These are phyloP conservation scores for Pheucticus melanocephalus DNA, from an alignment of 2,113 vertebrate genomes.

Conservation along the genomic window DNA sequence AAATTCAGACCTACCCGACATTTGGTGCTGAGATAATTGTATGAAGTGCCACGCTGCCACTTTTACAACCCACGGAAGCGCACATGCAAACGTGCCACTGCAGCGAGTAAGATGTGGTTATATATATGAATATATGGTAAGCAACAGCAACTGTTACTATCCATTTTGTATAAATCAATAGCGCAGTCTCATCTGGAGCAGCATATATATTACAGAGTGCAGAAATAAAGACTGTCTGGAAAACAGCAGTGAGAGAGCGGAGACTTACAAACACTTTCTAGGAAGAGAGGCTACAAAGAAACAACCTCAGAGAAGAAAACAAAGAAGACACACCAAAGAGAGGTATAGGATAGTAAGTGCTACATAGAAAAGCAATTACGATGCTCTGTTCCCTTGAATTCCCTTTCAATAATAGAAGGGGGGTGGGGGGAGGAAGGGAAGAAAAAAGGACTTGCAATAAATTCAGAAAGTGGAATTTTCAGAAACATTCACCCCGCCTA, in stretches of 20 bases:
- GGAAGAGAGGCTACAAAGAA: not conserved
- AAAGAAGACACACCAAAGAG: not conserved
- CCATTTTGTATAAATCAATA: slow-evolving; percentile 5
- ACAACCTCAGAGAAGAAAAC: not conserved
- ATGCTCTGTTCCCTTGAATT: not conserved
- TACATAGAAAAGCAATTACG: slow-evolving; percentile 11
- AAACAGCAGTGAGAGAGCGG: not conserved
- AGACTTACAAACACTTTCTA: not conserved
- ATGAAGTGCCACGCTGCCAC: not conserved
- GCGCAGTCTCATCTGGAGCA: not conserved
- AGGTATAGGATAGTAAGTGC: not conserved
- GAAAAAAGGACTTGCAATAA: not conserved
- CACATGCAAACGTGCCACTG: not conserved
- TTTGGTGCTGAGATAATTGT: not conserved
- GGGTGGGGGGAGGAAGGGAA: no score
- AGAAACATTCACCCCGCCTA: not conserved
- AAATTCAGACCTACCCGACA: not conserved
- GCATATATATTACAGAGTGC: not conserved
- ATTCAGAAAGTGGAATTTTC: not conserved
- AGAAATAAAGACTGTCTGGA: not conserved
- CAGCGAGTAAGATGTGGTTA: not conserved
- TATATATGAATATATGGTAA: not conserved
- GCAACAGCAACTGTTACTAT: not conserved
- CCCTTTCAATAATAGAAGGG: not conserved
- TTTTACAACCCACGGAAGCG: not conserved